Conservation (phyloP, 2,888 invertebrate genomes). For the Galeruca laticollis region DNA sequence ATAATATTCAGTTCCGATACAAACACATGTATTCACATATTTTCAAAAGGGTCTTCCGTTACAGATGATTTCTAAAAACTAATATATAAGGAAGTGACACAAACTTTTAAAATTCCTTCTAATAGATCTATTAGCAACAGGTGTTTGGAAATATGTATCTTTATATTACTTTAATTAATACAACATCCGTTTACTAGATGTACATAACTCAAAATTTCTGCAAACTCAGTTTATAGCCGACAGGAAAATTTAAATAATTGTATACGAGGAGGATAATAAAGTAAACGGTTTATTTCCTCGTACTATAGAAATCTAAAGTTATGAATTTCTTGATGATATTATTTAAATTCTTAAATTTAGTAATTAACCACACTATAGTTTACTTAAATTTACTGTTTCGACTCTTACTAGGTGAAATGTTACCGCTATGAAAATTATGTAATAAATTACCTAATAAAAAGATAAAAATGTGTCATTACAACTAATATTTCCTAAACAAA, state of each 20-base stretch:
- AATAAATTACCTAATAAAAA: too few relatives aligned
- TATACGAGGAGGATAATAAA: too few relatives aligned
- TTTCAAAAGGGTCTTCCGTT: constrained; percentile 4
- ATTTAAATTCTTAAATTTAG: too few relatives aligned
- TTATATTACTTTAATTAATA: neutral
- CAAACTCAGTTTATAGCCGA: neutral
- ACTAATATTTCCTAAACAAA: too few relatives aligned
- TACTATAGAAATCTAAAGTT: too few relatives aligned
- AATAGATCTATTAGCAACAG: constrained; percentile 31
- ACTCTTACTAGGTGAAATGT: too few relatives aligned
- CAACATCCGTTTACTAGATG: constrained; percentile 1
- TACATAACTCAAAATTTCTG: neutral
- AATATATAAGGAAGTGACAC: constrained; percentile 12
- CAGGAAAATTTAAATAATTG: neutral
- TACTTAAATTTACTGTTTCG: too few relatives aligned
- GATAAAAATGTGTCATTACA: too few relatives aligned
- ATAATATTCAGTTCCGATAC: neutral
- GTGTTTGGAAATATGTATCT: constrained; percentile 11
- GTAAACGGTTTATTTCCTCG: too few relatives aligned
- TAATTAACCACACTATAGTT: too few relatives aligned
- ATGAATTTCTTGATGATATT: too few relatives aligned
- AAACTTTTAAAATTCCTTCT: constrained; percentile 25
- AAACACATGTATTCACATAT: constrained; percentile 15
- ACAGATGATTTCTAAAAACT: constrained; percentile 7
- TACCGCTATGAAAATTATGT: too few relatives aligned